phyloP scores from a whole-genome alignment of 2,797 vertebrate species.

The Ptychadena robeensis region DNA sequence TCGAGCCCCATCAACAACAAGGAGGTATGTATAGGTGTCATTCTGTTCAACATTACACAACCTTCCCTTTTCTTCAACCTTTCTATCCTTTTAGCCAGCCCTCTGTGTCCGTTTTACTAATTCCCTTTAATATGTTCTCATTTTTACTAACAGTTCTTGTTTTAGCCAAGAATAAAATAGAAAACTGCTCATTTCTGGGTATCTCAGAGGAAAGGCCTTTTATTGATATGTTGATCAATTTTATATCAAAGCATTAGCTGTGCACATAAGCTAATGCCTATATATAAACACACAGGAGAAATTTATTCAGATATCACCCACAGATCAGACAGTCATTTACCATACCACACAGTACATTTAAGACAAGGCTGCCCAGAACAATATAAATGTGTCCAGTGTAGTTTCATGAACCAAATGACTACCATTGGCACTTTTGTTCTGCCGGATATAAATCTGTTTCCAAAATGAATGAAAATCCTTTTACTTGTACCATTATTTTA shows the following conservation, averaged over 20 bases:
- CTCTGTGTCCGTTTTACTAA: too few species aligned
- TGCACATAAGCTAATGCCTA: neutral
- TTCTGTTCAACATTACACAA: too few species aligned
- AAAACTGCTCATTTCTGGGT: neutral
- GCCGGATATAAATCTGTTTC: too few species aligned
- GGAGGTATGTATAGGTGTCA: constrained; percentile 67
- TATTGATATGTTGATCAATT: neutral
- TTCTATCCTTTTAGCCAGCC: too few species aligned
- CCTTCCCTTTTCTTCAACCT: too few species aligned
- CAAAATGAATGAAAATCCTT: neutral
- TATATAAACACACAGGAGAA: too few species aligned
- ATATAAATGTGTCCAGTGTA: neutral
- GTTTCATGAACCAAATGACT: too few species aligned
- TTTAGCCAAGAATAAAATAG: neutral
- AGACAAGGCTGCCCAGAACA: too few species aligned
- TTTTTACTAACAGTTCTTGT: neutral
- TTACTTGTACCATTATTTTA: neutral
- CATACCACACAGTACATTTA: neutral
- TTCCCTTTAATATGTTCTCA: too few species aligned
- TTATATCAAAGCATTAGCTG: neutral
- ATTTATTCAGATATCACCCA: neutral
- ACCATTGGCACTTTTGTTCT: too few species aligned
- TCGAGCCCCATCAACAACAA: constrained; percentile 82
- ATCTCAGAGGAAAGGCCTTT: neutral
- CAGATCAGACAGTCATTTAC: neutral